Evolutionary conservation across 2,888 invertebrate species (phyloP), one percentile per base, ranked within the genome.

Genomic region (Mimumesa dahlbomi): DNA sequence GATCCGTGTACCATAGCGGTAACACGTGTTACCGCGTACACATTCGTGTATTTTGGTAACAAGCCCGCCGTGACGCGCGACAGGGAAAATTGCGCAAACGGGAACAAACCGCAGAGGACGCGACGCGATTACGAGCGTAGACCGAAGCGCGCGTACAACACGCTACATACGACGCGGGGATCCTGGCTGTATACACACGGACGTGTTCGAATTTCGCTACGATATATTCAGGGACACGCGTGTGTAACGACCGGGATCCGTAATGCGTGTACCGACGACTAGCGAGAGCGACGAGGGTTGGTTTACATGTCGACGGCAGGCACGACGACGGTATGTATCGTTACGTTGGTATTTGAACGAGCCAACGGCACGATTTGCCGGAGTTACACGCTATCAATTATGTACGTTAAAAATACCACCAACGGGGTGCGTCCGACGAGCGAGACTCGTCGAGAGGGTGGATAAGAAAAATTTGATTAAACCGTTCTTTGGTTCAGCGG

Each of bases 1-100:
- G 18, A 40, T 40, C 11, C 16, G 40, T 5, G 40, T 7, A 18
- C 18, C 34, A 34, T 16, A 2, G 18, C 13, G n/a, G 38, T 38
- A 40, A 19, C 38, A 25, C 25, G 19, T n/a, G 53, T 42, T 31
- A 31, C 18, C 25, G 46, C 11, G 36, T 46, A 21, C 22, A 11
- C 19, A 16, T 40, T 1, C 16, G 34, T 22, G 13, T 22, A 7
- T 36, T 56, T 46, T 29, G 16, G 36, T 19, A 25, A 25, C 11
- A 21, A 42, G 42, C 22, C 7, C 11, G 29, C 16, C 3, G 13
- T 9, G 25, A 6, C 36, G 45, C 11, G 9, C 9, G 7, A 7
- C 3, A 19, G 34, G 36, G 45, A 19, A 64, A 64, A 57, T 57
- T 21, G 46, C 36, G 45, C 40, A 61, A 72, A 64, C 56, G 38